Evolutionary conservation across 2,113 vertebrate genomes (phyloP).

Genomic region (Chinchilla lanigera): DNA sequence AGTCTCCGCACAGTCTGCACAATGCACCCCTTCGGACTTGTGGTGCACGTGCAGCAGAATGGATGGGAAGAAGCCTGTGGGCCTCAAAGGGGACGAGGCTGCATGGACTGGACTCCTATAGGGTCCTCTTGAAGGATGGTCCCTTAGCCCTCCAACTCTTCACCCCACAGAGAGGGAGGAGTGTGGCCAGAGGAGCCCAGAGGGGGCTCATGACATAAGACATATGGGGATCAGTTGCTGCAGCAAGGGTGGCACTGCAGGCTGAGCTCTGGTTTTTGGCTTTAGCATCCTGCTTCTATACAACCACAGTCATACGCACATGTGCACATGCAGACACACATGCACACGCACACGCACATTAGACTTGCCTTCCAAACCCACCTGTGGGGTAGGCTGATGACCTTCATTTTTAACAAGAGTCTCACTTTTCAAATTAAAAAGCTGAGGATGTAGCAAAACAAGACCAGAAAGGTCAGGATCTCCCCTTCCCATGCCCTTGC

Average conservation of each 20-base stretch:
- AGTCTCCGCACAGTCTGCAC: too few species aligned
- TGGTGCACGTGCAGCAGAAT: fast-evolving
- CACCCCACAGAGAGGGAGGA: too few species aligned
- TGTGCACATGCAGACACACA: not conserved
- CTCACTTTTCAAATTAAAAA: not conserved
- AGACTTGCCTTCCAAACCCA: not conserved
- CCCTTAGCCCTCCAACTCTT: not conserved
- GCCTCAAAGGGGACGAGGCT: not conserved
- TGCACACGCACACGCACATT: too few species aligned
- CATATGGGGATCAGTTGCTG: not conserved
- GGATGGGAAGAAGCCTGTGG: not conserved
- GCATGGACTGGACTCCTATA: not conserved
- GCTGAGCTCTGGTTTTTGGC: not conserved
- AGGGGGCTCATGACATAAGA: not conserved
- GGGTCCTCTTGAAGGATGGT: not conserved
- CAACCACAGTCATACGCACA: not conserved
- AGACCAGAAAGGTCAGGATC: not conserved
- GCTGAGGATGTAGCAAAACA: not conserved
- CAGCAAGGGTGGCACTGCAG: not conserved
- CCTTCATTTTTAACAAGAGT: not conserved
- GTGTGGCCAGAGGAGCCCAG: not conserved
- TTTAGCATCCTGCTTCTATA: not conserved
- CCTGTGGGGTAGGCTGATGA: not conserved
- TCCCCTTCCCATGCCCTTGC: fast-evolving
- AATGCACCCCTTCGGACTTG: not conserved